Percentiles rank a stretch among this genome's conserved stretches.
These are phyloP conservation scores for Papilio dardanus DNA, from an alignment of 1,140 invertebrate species.

Conservation along the genomic window DNA sequence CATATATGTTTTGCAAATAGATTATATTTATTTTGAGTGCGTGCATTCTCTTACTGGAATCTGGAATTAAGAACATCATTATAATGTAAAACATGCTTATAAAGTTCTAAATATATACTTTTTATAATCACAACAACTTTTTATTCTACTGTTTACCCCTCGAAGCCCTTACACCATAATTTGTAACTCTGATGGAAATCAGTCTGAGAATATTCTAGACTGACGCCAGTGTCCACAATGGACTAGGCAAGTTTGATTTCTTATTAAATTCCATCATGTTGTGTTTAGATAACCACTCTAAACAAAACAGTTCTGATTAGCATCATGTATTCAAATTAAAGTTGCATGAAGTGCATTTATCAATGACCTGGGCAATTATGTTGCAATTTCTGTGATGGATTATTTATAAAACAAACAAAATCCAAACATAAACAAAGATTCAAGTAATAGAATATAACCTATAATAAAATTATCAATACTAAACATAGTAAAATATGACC, in stretches of 20 bases:
- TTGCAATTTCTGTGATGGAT: neutral
- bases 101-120: conserved; percentile 37
- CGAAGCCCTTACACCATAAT: conserved; percentile 33
- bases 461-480: neutral
- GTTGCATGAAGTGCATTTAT: conserved; percentile 20
- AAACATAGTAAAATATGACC: neutral
- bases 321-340: conserved; percentile 1
- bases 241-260: neutral
- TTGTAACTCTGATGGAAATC: conserved; percentile 1
- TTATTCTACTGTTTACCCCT: conserved; percentile 32
- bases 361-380: conserved; percentile 10
- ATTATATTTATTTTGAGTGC: conserved; percentile 12
- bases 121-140: conserved; percentile 34
- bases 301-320: neutral
- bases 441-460: neutral
- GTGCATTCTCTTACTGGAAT: conserved; percentile 30
- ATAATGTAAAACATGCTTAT: conserved; percentile 19
- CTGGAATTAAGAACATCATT: conserved; percentile 18
- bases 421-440: conserved; percentile 1
- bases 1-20: conserved; percentile 22
- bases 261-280: neutral
- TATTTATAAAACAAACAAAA: neutral
- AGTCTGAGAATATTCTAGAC: conserved; percentile 33
- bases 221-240: conserved; percentile 19
- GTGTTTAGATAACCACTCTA: neutral